These are phyloP conservation scores for Tragelaphus eurycerus DNA, from an alignment of 2,797 vertebrate genomes.

Conservation along the genomic window DNA sequence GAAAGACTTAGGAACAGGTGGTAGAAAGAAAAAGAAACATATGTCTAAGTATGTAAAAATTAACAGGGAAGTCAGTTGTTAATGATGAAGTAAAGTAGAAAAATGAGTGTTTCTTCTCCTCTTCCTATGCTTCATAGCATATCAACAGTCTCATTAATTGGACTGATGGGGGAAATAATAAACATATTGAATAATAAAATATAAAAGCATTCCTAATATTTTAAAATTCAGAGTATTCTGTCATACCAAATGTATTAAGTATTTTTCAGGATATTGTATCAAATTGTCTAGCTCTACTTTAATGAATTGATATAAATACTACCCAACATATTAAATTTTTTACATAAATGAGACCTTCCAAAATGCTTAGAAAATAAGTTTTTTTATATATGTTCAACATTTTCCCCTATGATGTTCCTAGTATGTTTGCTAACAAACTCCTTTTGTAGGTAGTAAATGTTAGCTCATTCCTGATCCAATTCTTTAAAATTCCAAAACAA, in stretches of 20 bases:
- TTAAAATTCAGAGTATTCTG: neutral
- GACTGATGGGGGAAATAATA: neutral
- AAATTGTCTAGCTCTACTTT: neutral
- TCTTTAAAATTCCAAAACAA: conserved; percentile 24
- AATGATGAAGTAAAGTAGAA: neutral
- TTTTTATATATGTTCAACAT: conserved; percentile 4
- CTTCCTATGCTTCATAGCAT: neutral
- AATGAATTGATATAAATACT: neutral
- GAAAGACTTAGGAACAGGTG: neutral
- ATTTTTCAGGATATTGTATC: neutral
- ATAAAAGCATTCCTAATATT: neutral
- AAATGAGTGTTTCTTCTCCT: neutral
- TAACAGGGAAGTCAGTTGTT: neutral
- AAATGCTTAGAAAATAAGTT: conserved; percentile 25
- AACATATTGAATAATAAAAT: neutral
- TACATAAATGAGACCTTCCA: neutral
- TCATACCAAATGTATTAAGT: neutral
- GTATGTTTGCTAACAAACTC: neutral
- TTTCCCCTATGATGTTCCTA: neutral
- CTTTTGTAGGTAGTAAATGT: neutral
- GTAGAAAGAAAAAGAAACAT: neutral
- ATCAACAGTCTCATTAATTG: neutral
- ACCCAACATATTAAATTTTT: neutral
- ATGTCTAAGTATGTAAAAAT: neutral
- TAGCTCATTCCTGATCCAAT: neutral